A percentile compares a stretch with the other conserved stretches of the same genome.
Conservation (phyloP, 2,888 invertebrate species). For the Xanthorhoe designata region DNA sequence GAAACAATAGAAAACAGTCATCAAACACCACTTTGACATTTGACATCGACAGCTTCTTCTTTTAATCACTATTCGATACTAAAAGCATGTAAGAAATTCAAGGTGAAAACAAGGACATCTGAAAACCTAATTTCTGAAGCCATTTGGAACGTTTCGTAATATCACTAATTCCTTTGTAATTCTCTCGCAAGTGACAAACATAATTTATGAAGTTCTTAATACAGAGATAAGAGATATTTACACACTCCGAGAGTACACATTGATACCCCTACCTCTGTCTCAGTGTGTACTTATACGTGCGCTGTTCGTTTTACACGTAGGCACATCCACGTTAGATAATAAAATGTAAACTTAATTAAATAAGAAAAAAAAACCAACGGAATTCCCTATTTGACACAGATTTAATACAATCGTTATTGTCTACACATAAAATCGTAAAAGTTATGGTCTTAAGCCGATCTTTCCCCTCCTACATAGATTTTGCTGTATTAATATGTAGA, state of each 20-base stretch:
- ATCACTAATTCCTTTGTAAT: conserved; percentile 63
- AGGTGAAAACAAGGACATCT: neutral
- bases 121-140: conserved; percentile 31
- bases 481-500: no score
- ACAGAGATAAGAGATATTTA: conserved; percentile 82
- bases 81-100: neutral
- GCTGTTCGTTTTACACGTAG: conserved; percentile 80
- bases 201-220: conserved; percentile 85
- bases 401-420: conserved; percentile 54
- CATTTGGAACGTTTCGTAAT: conserved; percentile 56
- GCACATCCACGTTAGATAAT: conserved; percentile 77
- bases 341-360: conserved; percentile 71
- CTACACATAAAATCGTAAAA: conserved; percentile 5
- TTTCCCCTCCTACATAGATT: no score
- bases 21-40: no score
- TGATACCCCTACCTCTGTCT: conserved; percentile 78
- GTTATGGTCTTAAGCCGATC: no score
- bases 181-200: conserved; percentile 81
- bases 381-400: conserved; percentile 55
- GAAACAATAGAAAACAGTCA: no score
- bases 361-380: conserved; percentile 53
- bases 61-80: neutral
- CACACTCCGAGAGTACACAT: conserved; percentile 76
- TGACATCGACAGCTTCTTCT: neutral
- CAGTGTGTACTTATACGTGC: conserved; percentile 78